phyloP scores from a whole-genome alignment of 2,888 invertebrate species.

The Steromphala cineraria region DNA sequence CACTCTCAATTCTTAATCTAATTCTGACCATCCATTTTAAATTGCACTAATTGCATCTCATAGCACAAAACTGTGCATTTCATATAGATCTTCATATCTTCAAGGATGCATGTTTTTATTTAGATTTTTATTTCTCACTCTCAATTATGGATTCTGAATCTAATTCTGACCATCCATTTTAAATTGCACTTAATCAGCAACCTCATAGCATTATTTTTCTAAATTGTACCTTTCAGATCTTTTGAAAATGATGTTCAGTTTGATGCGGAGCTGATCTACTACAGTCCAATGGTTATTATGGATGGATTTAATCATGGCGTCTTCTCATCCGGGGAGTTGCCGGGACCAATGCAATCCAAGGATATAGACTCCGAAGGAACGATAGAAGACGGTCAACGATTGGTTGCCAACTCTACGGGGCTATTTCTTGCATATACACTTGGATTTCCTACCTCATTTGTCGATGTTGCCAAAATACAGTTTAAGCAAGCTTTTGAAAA shows the following conservation, averaged over 20 bases:
- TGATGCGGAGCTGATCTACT: conserved; percentile 16
- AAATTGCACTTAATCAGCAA: too few relatives aligned
- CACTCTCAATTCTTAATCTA: too few relatives aligned
- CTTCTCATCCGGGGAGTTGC: conserved; percentile 29
- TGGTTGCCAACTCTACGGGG: conserved; percentile 25
- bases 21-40: too few relatives aligned
- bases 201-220: too few relatives aligned
- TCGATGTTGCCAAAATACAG: background rate
- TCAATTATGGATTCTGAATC: too few relatives aligned
- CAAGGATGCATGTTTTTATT: background rate
- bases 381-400: conserved; percentile 17
- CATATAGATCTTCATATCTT: background rate
- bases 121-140: too few relatives aligned
- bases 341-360: background rate
- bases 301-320: conserved; percentile 38
- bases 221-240: conserved; percentile 12
- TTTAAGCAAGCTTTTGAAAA: conserved; percentile 25
- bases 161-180: too few relatives aligned
- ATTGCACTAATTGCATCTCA: too few relatives aligned
- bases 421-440: conserved; percentile 28
- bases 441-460: background rate
- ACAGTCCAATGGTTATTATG: conserved; percentile 33
- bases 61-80: too few relatives aligned
- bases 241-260: background rate
- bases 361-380: conserved; percentile 36